Conservation (phyloP, 1,140 invertebrate genomes). For the Delia radicum region DNA sequence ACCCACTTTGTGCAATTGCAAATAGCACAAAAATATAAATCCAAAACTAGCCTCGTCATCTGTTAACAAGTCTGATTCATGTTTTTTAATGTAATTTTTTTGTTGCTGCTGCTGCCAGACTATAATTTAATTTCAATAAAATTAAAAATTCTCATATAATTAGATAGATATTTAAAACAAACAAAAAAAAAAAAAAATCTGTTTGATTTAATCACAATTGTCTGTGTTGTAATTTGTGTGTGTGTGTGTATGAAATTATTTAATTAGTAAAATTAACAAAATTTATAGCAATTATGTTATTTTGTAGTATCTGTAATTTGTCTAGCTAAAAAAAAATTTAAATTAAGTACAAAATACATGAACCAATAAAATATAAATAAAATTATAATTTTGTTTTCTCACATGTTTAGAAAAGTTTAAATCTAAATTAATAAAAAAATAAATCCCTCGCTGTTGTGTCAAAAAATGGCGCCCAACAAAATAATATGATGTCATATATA, state of each 20-base stretch:
- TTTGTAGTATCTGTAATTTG: too few species aligned
- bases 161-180: neutral
- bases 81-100: neutral
- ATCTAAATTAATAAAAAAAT: too few species aligned
- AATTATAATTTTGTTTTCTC: too few species aligned
- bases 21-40: neutral
- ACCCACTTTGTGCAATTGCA: neutral
- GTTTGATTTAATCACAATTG: neutral
- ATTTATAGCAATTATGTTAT: neutral
- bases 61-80: neutral
- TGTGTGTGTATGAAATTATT: neutral
- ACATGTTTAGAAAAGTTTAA: too few species aligned
- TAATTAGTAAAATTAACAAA: neutral
- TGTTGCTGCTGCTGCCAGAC: neutral
- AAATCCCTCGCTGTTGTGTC: too few species aligned
- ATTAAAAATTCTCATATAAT: neutral
- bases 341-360: too few species aligned
- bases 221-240: neutral
- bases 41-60: neutral
- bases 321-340: too few species aligned
- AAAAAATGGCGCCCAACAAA: too few species aligned
- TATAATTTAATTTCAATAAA: neutral
- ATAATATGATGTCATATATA: too few species aligned
- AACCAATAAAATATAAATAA: too few species aligned
- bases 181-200: too few species aligned